Base-by-base conservation (phyloP, 2,888 invertebrate genomes). In the Pollenia griseotomentosa region DNA sequence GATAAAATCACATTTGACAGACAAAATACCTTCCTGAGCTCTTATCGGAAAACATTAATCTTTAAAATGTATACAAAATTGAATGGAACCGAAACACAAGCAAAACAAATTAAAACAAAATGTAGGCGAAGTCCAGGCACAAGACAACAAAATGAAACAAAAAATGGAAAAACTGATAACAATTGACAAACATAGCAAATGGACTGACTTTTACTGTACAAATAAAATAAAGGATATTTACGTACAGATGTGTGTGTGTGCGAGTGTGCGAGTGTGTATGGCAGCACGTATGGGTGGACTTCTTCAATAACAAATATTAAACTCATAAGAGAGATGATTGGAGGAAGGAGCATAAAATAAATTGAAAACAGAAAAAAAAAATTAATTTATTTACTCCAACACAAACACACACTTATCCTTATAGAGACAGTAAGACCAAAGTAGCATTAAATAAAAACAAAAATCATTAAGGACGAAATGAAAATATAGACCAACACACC, bases 1-100 rank as follows among this genome's bases (percentile, higher is more conserved):
- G 57, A 14, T 68, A 61, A 78, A 66, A 83, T 70, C 12, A 48
- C 70, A 71, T 71, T 86, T 77, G 51, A 23, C 46, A 71, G 68
- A 74, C 44, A 53, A 48, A 82, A 59, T 14, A 51, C 40, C 12
- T 44, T 68, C 12, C 42, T 53, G 48, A 68, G 11, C 19, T 59
- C 19, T 87, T 87, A 87, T 87, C 87, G 68, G 68, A 8, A 55
- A 65, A 78, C 87, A 87, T 84, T 87, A 87, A 87, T 87, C 87
- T 87, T 63, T 46, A 33, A 74, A 77, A 71, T 53, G n/a, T 42
- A 59, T 61, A 19, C 59, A 63, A 33, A 12, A n/a, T 33, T 53
- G 40, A 75, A 75, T 16, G 14, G 8, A 57, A 46, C 19, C 10
- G 46, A 40, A 61, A 53, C 16, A 73, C 14, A 16, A 61, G 14